Evolutionary conservation across 1,140 invertebrate species (phyloP).

Genomic region (Cyclargus thomasi): DNA sequence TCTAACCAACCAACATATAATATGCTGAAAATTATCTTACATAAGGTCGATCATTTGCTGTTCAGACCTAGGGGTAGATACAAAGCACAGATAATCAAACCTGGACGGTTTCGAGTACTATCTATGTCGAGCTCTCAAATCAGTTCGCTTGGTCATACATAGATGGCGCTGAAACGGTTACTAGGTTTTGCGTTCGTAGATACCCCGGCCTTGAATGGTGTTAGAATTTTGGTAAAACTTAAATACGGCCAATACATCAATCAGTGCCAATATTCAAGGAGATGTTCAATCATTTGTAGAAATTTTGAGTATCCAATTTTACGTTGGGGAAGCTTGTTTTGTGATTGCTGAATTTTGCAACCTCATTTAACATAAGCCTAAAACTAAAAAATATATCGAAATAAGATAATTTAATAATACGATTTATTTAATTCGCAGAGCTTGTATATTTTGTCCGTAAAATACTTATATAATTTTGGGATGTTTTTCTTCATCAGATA

Average conservation of each 20-base stretch:
- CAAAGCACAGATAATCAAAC: neutral
- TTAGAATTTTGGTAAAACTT: neutral
- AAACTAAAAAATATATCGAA: neutral
- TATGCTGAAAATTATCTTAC: slow-evolving; percentile 1
- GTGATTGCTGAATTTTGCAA: neutral
- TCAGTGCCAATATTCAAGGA: neutral
- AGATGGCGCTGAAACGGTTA: neutral
- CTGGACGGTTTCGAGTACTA: neutral
- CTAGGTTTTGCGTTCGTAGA: neutral
- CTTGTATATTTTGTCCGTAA: neutral
- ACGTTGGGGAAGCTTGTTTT: neutral
- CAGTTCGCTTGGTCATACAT: neutral
- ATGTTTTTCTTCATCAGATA: too few species aligned
- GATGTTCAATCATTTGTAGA: slow-evolving; percentile 7
- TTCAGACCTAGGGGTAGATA: neutral
- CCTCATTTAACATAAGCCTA: neutral
- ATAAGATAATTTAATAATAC: neutral
- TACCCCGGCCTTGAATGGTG: neutral
- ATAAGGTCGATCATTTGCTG: slow-evolving; percentile 1
- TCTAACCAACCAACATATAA: slow-evolving; percentile 8
- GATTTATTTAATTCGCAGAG: neutral
- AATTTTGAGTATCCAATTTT: slow-evolving; percentile 7
- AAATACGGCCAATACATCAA: slow-evolving; percentile 6
- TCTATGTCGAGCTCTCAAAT: neutral
- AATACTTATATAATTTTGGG: neutral